phyloP scores from a whole-genome alignment of 2,113 vertebrate species.

The Corythornis vintsioides region DNA sequence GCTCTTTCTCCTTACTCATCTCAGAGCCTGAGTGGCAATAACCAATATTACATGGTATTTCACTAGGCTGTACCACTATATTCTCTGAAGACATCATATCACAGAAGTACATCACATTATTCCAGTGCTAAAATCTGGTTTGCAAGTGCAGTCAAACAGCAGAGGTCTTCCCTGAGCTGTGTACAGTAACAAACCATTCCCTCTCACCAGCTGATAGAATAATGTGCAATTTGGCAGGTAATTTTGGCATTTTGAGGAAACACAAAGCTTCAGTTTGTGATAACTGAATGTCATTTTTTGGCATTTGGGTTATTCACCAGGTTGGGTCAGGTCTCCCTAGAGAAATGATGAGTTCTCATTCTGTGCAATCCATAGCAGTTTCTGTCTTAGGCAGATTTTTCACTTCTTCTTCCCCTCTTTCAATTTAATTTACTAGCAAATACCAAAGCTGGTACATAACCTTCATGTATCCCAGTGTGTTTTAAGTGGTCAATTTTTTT shows the following conservation, averaged over 20 bases:
- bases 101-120: neutral
- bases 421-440: neutral
- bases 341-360: neutral
- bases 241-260: conserved; percentile 6
- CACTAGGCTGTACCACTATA: neutral
- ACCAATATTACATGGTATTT: neutral
- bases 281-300: neutral
- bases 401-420: neutral
- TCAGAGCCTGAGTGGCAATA: neutral
- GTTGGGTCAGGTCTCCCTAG: neutral
- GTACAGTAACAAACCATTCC: neutral
- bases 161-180: conserved; percentile 61
- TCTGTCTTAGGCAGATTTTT: neutral
- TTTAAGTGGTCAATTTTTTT: neutral
- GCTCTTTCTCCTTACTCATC: neutral
- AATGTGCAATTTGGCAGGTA: neutral
- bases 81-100: neutral
- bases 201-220: neutral
- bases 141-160: conserved; percentile 33
- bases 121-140: neutral
- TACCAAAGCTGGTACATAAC: neutral
- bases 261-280: neutral
- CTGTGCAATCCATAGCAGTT: neutral
- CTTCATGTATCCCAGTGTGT: neutral
- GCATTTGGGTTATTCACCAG: neutral